A percentile compares a stretch with the other conserved stretches of the same genome.
These are phyloP conservation scores for Vanessa cardui DNA, from an alignment of 2,888 invertebrate genomes.

Conservation along the genomic window DNA sequence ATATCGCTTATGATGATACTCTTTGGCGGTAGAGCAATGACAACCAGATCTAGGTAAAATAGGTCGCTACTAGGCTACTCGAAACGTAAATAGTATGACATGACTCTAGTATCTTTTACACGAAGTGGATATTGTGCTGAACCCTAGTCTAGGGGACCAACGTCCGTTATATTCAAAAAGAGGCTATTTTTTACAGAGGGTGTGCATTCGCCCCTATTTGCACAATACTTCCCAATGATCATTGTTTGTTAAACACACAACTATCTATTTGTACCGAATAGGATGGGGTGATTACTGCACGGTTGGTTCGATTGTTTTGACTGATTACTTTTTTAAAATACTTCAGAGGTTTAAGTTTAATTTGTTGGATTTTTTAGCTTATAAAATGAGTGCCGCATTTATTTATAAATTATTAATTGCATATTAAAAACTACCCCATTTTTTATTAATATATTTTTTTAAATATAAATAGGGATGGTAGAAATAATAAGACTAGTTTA, in stretches of 20 bases:
- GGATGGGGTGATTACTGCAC: slow-evolving; percentile 48
- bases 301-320: slow-evolving; percentile 37
- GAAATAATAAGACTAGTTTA: background rate
- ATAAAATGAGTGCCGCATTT: background rate
- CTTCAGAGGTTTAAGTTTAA: slow-evolving; percentile 6
- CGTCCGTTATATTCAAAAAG: slow-evolving; percentile 56
- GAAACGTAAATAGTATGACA: background rate
- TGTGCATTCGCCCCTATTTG: slow-evolving; percentile 68
- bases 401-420: background rate
- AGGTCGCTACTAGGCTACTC: no score
- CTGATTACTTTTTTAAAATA: slow-evolving; percentile 39
- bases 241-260: slow-evolving; percentile 61
- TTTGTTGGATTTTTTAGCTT: slow-evolving; percentile 1
- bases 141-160: slow-evolving; percentile 36
- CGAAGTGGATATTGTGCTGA: slow-evolving; percentile 22
- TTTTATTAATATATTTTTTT: background rate
- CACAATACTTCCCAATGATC: slow-evolving; percentile 73
- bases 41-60: no score
- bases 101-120: background rate
- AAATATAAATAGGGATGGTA: background rate
- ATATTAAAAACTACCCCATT: background rate
- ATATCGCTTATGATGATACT: no score
- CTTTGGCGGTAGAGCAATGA: no score
- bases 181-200: slow-evolving; percentile 65
- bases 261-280: slow-evolving; percentile 42